Percentiles rank a stretch among this genome's conserved stretches.
Conservation (phyloP, 2,888 invertebrate species). For the Epistrophella euchroma region DNA sequence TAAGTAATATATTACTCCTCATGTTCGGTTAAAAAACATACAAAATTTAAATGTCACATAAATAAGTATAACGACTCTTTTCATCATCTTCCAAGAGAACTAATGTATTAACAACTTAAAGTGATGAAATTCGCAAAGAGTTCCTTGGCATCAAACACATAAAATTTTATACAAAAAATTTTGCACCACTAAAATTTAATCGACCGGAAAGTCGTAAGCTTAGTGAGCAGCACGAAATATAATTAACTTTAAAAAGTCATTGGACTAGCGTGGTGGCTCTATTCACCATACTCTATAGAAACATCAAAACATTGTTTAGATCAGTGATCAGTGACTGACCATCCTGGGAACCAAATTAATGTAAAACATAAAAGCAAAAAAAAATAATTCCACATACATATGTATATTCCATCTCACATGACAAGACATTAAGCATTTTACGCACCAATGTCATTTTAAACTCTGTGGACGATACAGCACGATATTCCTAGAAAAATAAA, state of each 20-base stretch:
- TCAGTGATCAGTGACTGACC: constrained; percentile 27
- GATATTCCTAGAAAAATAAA: constrained; percentile 35
- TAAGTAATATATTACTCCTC: neutral
- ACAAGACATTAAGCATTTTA: constrained; percentile 46
- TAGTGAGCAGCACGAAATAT: constrained; percentile 28
- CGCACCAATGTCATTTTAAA: constrained; percentile 47
- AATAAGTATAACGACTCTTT: neutral
- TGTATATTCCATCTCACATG: constrained; percentile 26
- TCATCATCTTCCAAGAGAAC: neutral
- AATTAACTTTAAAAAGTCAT: constrained; percentile 58
- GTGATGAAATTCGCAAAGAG: constrained; percentile 12
- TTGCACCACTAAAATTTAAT: constrained; percentile 49
- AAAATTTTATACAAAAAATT: constrained; percentile 26
- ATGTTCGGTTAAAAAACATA: neutral
- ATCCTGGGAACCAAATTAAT: constrained; percentile 54
- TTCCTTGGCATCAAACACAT: constrained; percentile 23
- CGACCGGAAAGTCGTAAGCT: constrained; percentile 47
- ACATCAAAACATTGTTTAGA: constrained; percentile 15
- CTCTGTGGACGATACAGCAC: constrained; percentile 16
- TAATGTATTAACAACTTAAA: neutral
- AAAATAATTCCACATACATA: constrained; percentile 15
- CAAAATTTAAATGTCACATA: constrained; percentile 2
- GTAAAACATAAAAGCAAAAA: constrained; percentile 8
- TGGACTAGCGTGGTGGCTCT: constrained; percentile 7
- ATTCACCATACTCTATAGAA: neutral